A percentile compares a stretch with the other conserved stretches of the same genome.
Evolutionary conservation across 1,140 invertebrate genomes (phyloP).

Genomic region (Lethocerus indicus): DNA sequence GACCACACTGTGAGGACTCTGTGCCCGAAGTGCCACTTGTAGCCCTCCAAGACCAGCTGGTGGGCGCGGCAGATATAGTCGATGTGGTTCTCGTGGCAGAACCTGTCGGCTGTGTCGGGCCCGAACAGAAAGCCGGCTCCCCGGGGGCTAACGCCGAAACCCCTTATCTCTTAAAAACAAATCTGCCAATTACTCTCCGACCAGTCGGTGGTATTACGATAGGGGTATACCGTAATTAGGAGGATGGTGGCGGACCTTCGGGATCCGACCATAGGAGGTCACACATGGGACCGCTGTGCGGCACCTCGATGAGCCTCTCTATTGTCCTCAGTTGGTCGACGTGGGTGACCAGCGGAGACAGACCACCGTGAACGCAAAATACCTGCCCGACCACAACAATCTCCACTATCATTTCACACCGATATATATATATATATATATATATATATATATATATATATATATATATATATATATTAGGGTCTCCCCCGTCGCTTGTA

Average conservation of each 20-base stretch:
- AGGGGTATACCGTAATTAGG: background rate
- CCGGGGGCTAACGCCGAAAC: slow-evolving; percentile 89
- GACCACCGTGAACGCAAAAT: slow-evolving; percentile 98
- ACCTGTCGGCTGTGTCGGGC: slow-evolving; percentile 89
- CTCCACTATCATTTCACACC: too few species aligned
- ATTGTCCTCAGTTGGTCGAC: slow-evolving; percentile 97
- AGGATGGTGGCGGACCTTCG: slow-evolving; percentile 73
- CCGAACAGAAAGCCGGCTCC: slow-evolving; percentile 98
- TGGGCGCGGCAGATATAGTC: slow-evolving; percentile 98
- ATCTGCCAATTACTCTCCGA: background rate
- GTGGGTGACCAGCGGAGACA: slow-evolving; percentile 95
- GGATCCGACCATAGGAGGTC: slow-evolving; percentile 99
- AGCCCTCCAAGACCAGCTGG: slow-evolving; percentile 99
- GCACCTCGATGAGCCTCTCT: slow-evolving; percentile 97
- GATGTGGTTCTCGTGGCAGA: slow-evolving; percentile 89
- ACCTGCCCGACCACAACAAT: too few species aligned
- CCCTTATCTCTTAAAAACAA: slow-evolving; percentile 27
- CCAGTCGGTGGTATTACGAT: background rate
- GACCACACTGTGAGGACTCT: slow-evolving; percentile 99
- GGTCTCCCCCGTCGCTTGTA: too few species aligned
- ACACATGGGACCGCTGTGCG: slow-evolving; percentile 99
- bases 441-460: too few species aligned
- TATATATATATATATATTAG: too few species aligned
- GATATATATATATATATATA: too few species aligned
- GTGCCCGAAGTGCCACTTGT: slow-evolving; percentile 99